Percentiles rank a stretch among this genome's conserved stretches.
Evolutionary conservation across 2,113 vertebrate species (phyloP).

Genomic region (Asarcornis scutulata): DNA sequence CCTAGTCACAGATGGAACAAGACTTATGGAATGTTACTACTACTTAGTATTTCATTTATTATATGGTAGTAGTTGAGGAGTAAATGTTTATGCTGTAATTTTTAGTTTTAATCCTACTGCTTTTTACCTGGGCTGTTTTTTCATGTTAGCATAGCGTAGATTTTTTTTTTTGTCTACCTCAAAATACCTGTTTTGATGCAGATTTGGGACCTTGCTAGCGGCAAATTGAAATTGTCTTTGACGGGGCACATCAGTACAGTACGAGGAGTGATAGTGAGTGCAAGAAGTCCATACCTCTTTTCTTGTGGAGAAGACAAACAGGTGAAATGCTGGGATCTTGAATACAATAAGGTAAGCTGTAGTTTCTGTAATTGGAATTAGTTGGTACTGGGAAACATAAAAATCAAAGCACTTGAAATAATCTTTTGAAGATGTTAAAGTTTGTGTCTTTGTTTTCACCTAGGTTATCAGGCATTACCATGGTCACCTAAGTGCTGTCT

Average conservation of each 20-base stretch:
- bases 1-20: not conserved
- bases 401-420: not conserved
- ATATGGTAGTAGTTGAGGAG: not conserved
- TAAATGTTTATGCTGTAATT: not conserved
- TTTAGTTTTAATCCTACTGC: not conserved
- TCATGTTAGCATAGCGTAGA: not conserved
- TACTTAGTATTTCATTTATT: not conserved
- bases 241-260: constrained; percentile 98
- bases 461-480: constrained; percentile 99
- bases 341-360: constrained; percentile 92
- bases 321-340: constrained; percentile 98
- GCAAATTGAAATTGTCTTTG: constrained; percentile 93
- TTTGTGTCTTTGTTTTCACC: not conserved
- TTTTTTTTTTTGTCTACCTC: not conserved
- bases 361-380: not conserved
- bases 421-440: not conserved
- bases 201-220: constrained; percentile 98
- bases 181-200: constrained; percentile 64
- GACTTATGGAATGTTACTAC: not conserved
- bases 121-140: not conserved
- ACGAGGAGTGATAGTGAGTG: constrained; percentile 93
- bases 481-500: constrained; percentile 95
- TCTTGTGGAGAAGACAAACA: constrained; percentile 99
- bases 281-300: constrained; percentile 93
- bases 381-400: not conserved